These are phyloP conservation scores for Seriola rivoliana DNA, from an alignment of 2,113 vertebrate genomes.

Conservation along the genomic window DNA sequence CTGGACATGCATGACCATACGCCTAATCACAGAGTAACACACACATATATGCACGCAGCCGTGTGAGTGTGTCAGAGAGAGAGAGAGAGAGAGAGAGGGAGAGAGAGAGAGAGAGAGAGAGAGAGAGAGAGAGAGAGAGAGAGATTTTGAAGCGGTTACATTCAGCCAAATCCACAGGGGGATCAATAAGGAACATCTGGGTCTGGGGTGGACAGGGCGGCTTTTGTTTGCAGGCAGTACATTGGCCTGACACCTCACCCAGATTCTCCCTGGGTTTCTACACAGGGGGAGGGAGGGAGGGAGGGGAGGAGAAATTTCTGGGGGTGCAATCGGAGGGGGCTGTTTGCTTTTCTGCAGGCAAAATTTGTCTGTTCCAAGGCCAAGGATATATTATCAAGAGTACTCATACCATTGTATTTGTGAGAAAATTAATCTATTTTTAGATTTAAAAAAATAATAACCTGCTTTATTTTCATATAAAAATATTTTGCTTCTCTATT, in stretches of 20 bases:
- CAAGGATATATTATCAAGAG: constrained; percentile 19
- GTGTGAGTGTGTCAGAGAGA: constrained; percentile 20
- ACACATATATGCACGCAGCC: constrained; percentile 20
- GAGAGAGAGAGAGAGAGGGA: constrained; percentile 60
- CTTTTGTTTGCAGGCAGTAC: constrained; percentile 78
- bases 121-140: constrained; percentile 60
- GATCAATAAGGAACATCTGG: constrained; percentile 86
- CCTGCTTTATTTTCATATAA: neutral
- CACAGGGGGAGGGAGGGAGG: constrained; percentile 46
- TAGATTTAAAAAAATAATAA: neutral
- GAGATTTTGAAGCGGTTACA: constrained; percentile 74
- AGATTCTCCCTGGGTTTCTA: constrained; percentile 72
- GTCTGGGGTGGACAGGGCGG: constrained; percentile 78
- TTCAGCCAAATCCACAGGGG: constrained; percentile 77
- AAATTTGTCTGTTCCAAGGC: constrained; percentile 51
- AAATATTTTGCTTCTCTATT: neutral
- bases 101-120: constrained; percentile 36
- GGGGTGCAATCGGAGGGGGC: constrained; percentile 34
- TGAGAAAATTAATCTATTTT: constrained; percentile 32
- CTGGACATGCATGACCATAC: constrained; percentile 34
- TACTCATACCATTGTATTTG: constrained; percentile 8
- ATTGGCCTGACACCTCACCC: constrained; percentile 78
- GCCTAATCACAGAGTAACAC: constrained; percentile 34
- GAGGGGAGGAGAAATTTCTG: constrained; percentile 37
- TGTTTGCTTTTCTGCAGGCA: constrained; percentile 74